These are phyloP conservation scores for Phocides pigmalion DNA, from an alignment of 1,140 invertebrate species.

Conservation along the genomic window DNA sequence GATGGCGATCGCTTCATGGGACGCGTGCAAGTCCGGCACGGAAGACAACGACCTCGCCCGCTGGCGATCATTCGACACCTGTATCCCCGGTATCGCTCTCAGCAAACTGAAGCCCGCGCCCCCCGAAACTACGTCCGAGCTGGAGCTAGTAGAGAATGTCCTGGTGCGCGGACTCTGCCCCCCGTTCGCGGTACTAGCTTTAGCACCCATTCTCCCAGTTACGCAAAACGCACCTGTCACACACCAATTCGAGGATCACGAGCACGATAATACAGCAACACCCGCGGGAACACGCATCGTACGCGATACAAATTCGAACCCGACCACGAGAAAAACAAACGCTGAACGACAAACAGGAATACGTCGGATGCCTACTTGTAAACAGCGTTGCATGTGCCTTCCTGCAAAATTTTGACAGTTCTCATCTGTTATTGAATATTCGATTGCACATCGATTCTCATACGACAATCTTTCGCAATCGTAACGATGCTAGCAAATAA, in stretches of 20 bases:
- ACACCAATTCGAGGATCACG: slow-evolving; percentile 62
- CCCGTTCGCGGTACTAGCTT: slow-evolving; percentile 91
- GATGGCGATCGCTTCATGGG: slow-evolving; percentile 85
- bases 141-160: slow-evolving; percentile 91
- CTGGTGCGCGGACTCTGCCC: slow-evolving; percentile 88
- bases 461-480: background rate
- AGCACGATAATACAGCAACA: slow-evolving; percentile 60
- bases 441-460: slow-evolving; percentile 17
- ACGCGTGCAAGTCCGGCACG: slow-evolving; percentile 89
- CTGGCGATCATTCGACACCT: slow-evolving; percentile 89
- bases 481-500: background rate
- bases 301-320: slow-evolving; percentile 49
- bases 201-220: slow-evolving; percentile 89
- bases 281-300: slow-evolving; percentile 76
- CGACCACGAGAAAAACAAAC: slow-evolving; percentile 58
- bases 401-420: slow-evolving; percentile 82
- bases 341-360: slow-evolving; percentile 61
- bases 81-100: slow-evolving; percentile 88
- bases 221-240: slow-evolving; percentile 76
- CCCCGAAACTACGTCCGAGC: slow-evolving; percentile 86
- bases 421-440: slow-evolving; percentile 41
- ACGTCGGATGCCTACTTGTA: slow-evolving; percentile 68
- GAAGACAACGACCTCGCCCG: slow-evolving; percentile 92
- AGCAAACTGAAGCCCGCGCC: slow-evolving; percentile 89
- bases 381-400: slow-evolving; percentile 80